These are phyloP conservation scores for Dunckerocampus dactyliophorus DNA, from an alignment of 2,113 vertebrate genomes.

Conservation along the genomic window DNA sequence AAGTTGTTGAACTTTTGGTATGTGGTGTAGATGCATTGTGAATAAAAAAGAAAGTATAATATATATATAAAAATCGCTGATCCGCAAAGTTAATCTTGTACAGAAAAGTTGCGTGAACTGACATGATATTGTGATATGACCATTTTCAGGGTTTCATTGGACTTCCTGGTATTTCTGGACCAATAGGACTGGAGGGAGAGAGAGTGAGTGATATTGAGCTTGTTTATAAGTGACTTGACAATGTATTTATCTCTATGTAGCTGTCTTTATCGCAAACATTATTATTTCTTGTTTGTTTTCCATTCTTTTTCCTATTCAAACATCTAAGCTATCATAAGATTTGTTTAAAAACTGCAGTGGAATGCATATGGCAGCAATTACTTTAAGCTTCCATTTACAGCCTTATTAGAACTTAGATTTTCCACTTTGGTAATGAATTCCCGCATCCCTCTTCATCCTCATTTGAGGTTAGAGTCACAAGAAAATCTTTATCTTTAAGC, in stretches of 20 bases:
- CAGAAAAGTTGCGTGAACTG: not conserved
- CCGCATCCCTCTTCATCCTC: not conserved
- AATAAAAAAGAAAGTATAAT: too few species aligned
- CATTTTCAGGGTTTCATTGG: conserved; percentile 91
- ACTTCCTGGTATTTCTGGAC: conserved; percentile 83
- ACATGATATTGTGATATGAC: not conserved
- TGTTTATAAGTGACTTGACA: not conserved
- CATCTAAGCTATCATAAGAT: too few species aligned
- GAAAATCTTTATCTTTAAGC: conserved; percentile 4
- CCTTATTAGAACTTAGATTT: not conserved
- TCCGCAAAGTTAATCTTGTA: too few species aligned
- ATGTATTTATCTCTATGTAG: not conserved
- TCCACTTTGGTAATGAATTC: not conserved
- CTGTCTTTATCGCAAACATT: not conserved
- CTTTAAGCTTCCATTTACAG: not conserved
- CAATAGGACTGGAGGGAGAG: conserved; percentile 85
- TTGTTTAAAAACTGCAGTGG: not conserved
- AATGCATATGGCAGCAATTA: not conserved
- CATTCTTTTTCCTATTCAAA: too few species aligned
- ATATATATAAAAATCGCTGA: too few species aligned
- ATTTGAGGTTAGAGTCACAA: not conserved
- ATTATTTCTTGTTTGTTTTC: not conserved
- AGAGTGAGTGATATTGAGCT: conserved; percentile 74
- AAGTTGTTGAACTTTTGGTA: too few species aligned
- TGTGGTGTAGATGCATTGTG: too few species aligned